Evolutionary conservation across 1,140 invertebrate genomes (phyloP).

Genomic region (Caenorhabditis elegans): DNA sequence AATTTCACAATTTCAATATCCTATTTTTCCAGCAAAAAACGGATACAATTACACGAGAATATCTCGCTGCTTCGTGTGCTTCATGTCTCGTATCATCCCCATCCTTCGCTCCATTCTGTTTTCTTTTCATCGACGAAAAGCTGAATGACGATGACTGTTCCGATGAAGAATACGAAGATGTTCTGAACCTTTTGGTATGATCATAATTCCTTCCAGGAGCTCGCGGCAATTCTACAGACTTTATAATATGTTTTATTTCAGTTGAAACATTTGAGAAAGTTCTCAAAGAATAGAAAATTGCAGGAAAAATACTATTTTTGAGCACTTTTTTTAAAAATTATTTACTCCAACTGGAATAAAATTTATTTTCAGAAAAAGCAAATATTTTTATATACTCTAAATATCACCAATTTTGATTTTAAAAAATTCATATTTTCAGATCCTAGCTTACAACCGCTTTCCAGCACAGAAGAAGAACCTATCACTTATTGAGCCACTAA

Average conservation of each 20-base stretch:
- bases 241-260: too few species aligned
- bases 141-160: conserved; percentile 47
- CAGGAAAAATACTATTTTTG: too few species aligned
- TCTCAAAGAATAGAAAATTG: too few species aligned
- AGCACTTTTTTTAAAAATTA: too few species aligned
- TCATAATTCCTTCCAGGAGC: too few species aligned
- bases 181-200: conserved; percentile 38
- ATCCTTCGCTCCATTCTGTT: conserved; percentile 50
- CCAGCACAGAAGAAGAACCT: conserved; percentile 8
- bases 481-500: conserved; percentile 36
- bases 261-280: too few species aligned
- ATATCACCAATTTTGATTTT: too few species aligned
- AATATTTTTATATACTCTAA: too few species aligned
- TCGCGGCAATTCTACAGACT: too few species aligned
- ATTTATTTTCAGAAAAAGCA: too few species aligned
- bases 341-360: too few species aligned
- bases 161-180: conserved; percentile 22
- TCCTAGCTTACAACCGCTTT: conserved; percentile 34
- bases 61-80: conserved; percentile 49
- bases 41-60: conserved; percentile 44
- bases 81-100: conserved; percentile 46
- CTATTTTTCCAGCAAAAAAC: conserved; percentile 22
- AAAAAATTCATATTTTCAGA: conserved; percentile 29
- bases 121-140: conserved; percentile 56
- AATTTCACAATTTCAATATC: too few species aligned